Base-by-base conservation (phyloP, 92 coral and sea anemone species). In the Muricea muricata region DNA sequence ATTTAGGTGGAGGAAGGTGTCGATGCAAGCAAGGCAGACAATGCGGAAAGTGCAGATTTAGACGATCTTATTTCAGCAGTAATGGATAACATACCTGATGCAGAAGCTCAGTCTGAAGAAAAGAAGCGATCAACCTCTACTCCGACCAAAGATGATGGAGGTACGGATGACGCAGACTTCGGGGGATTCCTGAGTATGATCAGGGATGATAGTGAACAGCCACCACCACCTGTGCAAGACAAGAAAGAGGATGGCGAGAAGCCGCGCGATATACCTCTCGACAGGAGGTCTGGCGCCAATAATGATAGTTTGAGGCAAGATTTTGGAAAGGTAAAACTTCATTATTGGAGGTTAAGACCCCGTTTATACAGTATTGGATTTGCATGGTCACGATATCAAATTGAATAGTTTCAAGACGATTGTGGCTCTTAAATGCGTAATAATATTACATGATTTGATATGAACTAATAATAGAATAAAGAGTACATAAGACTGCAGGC, bases 161-260 rank as follows among this genome's bases (percentile, higher is more conserved):
- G 70, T 28, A 39, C 15, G 70, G 65, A 78, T 78, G 55, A 78
- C 37, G 83, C 71, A 13, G 83, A 78, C 54, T 78, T 78, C 14
- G 83, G 83, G 10, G 83, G 65, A n/a, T 61, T 34, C 14, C 12
- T 78, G 45, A 78, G 83, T 26, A 54, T 78, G 71, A 78, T 78
- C 46, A 56, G 83, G 71, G 83, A 40, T 6, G 83, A 78, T 58
- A 65, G 65, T 57, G 58, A 57, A 20, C 67, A 25, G 6, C 71
- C 83, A 39, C 67, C 83, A 39, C 67, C 58, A 2, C 71, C 83
- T 11, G 33, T 14, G 3, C 55, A 78, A 1, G 35, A 37, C 46
- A 20, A 32, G 18, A 45, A 20, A 37, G 54, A 10, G 5, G 40
- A 28, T n/a, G 80, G n/a, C n/a, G n/a, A 78, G 13, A 45, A 34